Evolutionary conservation across 2,113 vertebrate genomes (phyloP).

Genomic region (Setophaga coronata): DNA sequence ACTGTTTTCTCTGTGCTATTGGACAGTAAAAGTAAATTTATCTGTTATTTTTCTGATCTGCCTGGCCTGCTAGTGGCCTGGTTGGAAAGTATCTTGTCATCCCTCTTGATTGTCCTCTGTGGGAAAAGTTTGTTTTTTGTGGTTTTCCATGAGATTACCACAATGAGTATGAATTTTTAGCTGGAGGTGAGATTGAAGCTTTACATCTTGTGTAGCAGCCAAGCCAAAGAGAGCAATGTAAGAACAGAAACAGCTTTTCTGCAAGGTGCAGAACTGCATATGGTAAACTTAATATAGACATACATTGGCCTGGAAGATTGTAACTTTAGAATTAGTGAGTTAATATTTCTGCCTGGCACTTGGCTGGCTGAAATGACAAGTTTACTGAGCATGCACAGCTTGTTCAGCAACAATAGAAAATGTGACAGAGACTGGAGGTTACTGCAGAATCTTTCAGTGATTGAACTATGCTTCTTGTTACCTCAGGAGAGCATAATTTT

Average conservation of each 20-base stretch:
- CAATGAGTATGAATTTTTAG: background rate
- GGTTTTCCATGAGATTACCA: background rate
- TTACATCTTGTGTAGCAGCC: background rate
- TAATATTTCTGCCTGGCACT: conserved; percentile 7
- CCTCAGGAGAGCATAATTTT: conserved; percentile 51
- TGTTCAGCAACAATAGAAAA: conserved; percentile 37
- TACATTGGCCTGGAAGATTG: background rate
- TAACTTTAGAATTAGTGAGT: background rate
- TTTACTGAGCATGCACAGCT: background rate
- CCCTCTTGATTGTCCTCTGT: background rate
- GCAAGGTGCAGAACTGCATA: background rate
- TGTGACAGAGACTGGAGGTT: background rate
- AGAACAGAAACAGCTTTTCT: background rate
- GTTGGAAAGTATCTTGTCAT: background rate
- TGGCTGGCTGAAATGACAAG: background rate
- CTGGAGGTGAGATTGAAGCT: background rate
- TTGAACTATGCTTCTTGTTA: background rate
- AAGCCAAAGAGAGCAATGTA: background rate
- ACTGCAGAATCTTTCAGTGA: background rate
- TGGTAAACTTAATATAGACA: background rate
- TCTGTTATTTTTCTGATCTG: background rate
- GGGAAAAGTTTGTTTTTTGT: background rate
- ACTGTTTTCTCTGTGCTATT: background rate
- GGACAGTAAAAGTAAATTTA: background rate
- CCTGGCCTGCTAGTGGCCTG: background rate